phyloP scores from a whole-genome alignment of 2,113 vertebrate species.

The Bettongia penicillata region DNA sequence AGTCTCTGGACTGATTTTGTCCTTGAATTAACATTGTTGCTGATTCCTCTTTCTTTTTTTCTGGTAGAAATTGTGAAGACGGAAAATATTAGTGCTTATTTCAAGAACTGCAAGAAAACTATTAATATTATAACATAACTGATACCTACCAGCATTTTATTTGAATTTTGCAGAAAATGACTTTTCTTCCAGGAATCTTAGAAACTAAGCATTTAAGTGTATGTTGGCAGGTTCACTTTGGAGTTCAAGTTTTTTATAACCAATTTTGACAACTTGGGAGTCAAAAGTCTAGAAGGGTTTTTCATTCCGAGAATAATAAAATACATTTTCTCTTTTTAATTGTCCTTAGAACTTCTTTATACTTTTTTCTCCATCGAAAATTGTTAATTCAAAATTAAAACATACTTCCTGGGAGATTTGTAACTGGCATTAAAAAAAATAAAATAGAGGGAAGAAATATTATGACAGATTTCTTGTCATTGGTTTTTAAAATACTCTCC shows the following conservation, averaged over 20 bases:
- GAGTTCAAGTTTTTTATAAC: slow-evolving; percentile 4
- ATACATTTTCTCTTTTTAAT: not conserved
- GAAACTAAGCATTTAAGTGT: not conserved
- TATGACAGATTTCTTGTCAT: slow-evolving; percentile 38
- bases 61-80: not conserved
- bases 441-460: not conserved
- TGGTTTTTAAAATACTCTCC: slow-evolving; percentile 20
- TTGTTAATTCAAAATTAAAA: not conserved
- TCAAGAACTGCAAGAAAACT: not conserved
- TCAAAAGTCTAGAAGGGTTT: not conserved
- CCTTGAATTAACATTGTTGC: not conserved
- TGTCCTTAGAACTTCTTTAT: not conserved
- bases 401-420: not conserved
- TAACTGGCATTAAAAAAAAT: not conserved
- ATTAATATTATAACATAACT: not conserved
- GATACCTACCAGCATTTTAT: not conserved
- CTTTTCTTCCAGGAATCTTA: not conserved
- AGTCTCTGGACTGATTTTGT: slow-evolving; percentile 62
- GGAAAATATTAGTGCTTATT: not conserved
- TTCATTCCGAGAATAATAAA: not conserved
- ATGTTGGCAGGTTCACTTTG: not conserved
- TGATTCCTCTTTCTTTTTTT: not conserved
- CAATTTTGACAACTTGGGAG: slow-evolving; percentile 36
- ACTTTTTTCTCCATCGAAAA: not conserved
- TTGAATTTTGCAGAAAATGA: slow-evolving; percentile 8